A percentile compares a stretch with the other conserved stretches of the same genome.
Evolutionary conservation across 1,140 invertebrate genomes (phyloP).

Genomic region (Helicoverpa armigera): DNA sequence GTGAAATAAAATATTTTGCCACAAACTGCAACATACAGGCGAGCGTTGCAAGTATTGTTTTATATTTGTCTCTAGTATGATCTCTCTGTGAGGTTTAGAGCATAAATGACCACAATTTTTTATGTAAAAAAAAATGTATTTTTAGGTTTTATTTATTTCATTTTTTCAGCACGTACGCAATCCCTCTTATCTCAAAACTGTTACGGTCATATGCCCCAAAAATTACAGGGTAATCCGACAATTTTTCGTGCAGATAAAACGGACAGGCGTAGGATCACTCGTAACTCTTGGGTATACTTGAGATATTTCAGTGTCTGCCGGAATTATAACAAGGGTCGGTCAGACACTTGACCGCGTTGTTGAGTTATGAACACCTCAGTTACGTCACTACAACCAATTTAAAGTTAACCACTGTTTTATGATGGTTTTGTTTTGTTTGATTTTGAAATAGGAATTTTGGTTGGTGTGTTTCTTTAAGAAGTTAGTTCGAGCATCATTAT

Average conservation of each 20-base stretch:
- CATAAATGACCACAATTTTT: too few relatives aligned
- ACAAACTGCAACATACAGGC: too few relatives aligned
- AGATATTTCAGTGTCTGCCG: constrained; percentile 51
- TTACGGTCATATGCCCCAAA: background rate
- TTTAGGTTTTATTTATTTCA: too few relatives aligned
- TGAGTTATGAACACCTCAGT: constrained; percentile 33
- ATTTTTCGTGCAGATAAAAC: constrained; percentile 14
- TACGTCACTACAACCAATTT: constrained; percentile 11
- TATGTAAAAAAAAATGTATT: too few relatives aligned
- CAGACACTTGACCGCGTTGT: constrained; percentile 50
- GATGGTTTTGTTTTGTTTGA: background rate
- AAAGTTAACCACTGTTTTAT: background rate
- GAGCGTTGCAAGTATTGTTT: too few relatives aligned
- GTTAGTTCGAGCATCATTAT: too few relatives aligned
- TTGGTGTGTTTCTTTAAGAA: too few relatives aligned
- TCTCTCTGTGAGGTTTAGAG: too few relatives aligned
- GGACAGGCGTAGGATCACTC: constrained; percentile 14
- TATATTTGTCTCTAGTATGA: too few relatives aligned
- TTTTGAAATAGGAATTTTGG: background rate
- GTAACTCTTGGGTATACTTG: constrained; percentile 42
- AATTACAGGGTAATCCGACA: constrained; percentile 10
- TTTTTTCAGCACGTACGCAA: background rate
- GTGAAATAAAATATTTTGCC: too few relatives aligned
- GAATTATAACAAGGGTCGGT: constrained; percentile 54
- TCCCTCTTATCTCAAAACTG: background rate